Percentiles rank a stretch among this genome's conserved stretches.
These are phyloP conservation scores for Nomia melanderi DNA, from an alignment of 1,140 invertebrate species.

Conservation along the genomic window DNA sequence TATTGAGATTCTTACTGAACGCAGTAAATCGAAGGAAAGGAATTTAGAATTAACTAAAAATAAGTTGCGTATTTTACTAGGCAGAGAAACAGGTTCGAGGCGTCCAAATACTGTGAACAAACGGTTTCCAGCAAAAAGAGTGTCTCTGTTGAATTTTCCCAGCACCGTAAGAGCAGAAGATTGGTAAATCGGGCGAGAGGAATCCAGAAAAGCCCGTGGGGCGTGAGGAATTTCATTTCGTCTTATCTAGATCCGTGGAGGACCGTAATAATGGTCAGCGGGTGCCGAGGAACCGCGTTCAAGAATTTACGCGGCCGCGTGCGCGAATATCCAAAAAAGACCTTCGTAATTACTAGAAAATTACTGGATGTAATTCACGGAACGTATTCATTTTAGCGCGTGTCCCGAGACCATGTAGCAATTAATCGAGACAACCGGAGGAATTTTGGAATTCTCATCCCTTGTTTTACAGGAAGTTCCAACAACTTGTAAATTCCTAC, in stretches of 20 bases:
- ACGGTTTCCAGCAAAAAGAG: not conserved
- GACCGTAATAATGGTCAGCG: conserved; percentile 28
- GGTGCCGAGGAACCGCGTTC: not conserved
- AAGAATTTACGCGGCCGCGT: conserved; percentile 14
- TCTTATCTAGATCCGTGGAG: conserved; percentile 10
- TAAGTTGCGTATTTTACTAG: too few species aligned
- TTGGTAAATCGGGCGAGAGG: not conserved
- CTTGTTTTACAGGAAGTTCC: not conserved
- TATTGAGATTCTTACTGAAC: too few species aligned
- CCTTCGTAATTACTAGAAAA: conserved; percentile 19
- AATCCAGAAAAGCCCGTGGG: not conserved
- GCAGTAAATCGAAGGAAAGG: too few species aligned
- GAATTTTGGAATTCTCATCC: not conserved
- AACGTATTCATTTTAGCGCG: not conserved
- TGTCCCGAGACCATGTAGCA: not conserved
- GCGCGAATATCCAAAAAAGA: not conserved
- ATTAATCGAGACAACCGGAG: not conserved
- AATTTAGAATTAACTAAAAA: too few species aligned
- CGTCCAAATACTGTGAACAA: not conserved
- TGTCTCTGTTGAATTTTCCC: not conserved
- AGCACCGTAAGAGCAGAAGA: not conserved
- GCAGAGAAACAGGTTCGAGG: too few species aligned
- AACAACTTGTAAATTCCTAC: not conserved
- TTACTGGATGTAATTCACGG: not conserved
- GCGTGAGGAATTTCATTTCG: conserved; percentile 36